Percentiles rank a stretch among this genome's conserved stretches.
phyloP scores from a whole-genome alignment of 2,113 vertebrate species.

The Ariopsis seemanni region DNA sequence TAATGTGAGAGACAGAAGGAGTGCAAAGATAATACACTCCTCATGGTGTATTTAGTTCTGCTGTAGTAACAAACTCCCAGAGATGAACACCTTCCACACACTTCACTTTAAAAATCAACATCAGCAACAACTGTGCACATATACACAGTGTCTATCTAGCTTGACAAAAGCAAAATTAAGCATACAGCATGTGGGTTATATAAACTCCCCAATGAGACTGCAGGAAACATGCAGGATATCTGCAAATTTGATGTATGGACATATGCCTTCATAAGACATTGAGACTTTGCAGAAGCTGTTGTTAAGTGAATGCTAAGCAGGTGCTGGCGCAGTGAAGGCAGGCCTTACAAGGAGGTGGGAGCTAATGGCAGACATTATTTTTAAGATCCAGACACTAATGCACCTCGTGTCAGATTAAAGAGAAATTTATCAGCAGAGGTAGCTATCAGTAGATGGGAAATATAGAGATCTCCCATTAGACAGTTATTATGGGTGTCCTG shows the following conservation, averaged over 20 bases:
- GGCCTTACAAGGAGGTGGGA: conserved; percentile 36
- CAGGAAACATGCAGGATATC: conserved; percentile 6
- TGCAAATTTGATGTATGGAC: conserved; percentile 30
- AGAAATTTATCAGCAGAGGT: conserved; percentile 58
- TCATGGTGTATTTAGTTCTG: conserved; percentile 42
- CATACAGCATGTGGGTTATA: not conserved
- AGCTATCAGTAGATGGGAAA: conserved; percentile 48
- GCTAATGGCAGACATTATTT: conserved; percentile 52
- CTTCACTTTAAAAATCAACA: not conserved
- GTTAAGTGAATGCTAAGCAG: conserved; percentile 47
- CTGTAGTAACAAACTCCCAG: conserved; percentile 8
- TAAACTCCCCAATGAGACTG: not conserved
- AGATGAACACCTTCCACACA: not conserved
- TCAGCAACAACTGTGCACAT: not conserved
- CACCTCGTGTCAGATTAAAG: conserved; percentile 53
- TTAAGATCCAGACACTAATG: conserved; percentile 52
- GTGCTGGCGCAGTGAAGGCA: conserved; percentile 26
- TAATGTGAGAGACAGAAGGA: conserved; percentile 45
- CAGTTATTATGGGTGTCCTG: conserved; percentile 42
- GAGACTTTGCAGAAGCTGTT: conserved; percentile 33
- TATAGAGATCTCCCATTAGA: conserved; percentile 48
- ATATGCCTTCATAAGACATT: conserved; percentile 23
- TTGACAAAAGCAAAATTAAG: not conserved
- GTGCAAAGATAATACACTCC: conserved; percentile 43
- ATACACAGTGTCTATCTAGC: not conserved